These are phyloP conservation scores for Pherbina coryleti DNA, from an alignment of 2,888 invertebrate species.

Conservation along the genomic window DNA sequence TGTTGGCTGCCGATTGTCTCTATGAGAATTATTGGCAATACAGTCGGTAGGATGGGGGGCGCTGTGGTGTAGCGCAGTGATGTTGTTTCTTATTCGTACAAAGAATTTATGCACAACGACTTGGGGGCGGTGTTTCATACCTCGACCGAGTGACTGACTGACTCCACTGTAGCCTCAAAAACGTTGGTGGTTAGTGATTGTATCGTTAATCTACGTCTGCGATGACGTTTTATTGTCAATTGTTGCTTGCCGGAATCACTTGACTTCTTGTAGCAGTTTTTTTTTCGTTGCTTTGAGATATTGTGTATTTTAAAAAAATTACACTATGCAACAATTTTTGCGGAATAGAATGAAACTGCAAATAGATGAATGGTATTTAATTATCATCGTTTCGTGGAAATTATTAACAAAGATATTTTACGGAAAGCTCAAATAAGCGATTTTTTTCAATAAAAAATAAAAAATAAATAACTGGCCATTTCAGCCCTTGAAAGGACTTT, in stretches of 20 bases:
- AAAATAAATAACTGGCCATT: no score
- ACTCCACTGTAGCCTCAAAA: background rate
- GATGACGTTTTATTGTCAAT: background rate
- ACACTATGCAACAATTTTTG: no score
- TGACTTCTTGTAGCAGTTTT: background rate
- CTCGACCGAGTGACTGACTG: conserved; percentile 21
- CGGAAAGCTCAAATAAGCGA: no score
- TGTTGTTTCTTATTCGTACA: background rate
- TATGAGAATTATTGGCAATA: background rate
- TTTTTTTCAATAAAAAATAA: no score
- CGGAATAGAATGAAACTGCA: no score
- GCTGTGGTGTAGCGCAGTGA: background rate
- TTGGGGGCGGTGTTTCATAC: background rate
- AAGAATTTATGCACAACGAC: background rate
- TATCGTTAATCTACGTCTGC: background rate
- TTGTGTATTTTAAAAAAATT: background rate
- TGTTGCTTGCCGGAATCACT: background rate
- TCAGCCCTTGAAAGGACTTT: no score
- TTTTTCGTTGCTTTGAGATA: background rate
- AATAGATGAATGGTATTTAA: no score
- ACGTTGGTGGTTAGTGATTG: background rate
- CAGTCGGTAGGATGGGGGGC: background rate
- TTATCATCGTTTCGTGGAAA: no score
- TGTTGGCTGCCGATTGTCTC: background rate
- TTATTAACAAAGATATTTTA: no score